Conservation (phyloP, 1,140 invertebrate genomes). For the Cecropterus lyciades region DNA sequence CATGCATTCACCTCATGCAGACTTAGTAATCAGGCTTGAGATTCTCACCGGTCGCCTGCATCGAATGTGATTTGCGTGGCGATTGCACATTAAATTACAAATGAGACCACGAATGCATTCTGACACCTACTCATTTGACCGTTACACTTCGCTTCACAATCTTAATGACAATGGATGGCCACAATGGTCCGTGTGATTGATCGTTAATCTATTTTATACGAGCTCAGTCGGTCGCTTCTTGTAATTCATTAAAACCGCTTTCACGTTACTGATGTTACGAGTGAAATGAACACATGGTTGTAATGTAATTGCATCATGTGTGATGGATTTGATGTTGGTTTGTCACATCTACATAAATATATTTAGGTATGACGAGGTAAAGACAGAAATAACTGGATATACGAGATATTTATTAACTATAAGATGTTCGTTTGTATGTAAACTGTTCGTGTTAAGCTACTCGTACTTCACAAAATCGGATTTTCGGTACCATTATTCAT, state of each 20-base stretch:
- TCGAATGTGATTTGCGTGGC: slow-evolving; percentile 57
- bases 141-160: slow-evolving; percentile 38
- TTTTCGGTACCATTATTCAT: too few species aligned
- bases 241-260: slow-evolving; percentile 23
- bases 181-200: slow-evolving; percentile 25
- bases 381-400: too few species aligned
- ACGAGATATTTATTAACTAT: too few species aligned
- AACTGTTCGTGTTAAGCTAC: too few species aligned
- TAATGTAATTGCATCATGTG: slow-evolving; percentile 15
- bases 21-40: slow-evolving; percentile 52
- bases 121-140: slow-evolving; percentile 40
- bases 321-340: neutral
- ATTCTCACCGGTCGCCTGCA: slow-evolving; percentile 58
- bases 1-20: slow-evolving; percentile 50
- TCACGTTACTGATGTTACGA: slow-evolving; percentile 14
- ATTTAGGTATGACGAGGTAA: too few species aligned
- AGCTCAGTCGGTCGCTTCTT: slow-evolving; percentile 8
- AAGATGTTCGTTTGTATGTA: too few species aligned
- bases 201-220: slow-evolving; percentile 29
- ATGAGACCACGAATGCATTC: slow-evolving; percentile 49
- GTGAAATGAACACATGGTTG: slow-evolving; percentile 12
- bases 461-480: too few species aligned
- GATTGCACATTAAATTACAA: slow-evolving; percentile 65
- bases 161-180: slow-evolving; percentile 34
- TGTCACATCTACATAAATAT: too few species aligned